Base-by-base conservation (phyloP, 2,888 invertebrate species). In the Aphidius colemani region DNA sequence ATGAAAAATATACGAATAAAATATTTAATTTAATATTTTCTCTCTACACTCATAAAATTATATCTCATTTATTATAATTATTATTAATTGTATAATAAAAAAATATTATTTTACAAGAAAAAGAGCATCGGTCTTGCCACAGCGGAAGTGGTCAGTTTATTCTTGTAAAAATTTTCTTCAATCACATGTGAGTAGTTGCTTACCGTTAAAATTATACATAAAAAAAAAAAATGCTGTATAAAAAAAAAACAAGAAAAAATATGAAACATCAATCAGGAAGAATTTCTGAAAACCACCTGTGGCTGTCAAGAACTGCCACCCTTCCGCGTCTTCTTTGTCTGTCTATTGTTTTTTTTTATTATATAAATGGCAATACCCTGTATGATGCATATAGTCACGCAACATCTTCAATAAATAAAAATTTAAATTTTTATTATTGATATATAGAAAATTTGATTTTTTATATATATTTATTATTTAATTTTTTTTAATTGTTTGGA, bases 211-310 rank as follows among this genome's bases (percentile, higher is more conserved):
- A 53, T 43, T 44, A 51, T 44, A n/a, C n/a, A 51, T 57, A n/a
- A 44, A 53, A 40, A 49, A 51, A 53, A 45, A 44, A 44, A 60
- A 45, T 44, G 13, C 39, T 51, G n/a, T n/a, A 30, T 18, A 49
- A 48, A 41, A 53, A 43, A 44, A 46, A 51, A 57, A 56, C 11
- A 57, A 50, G 46, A 46, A 50, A 45, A 64, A 9, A 44, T 55
- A 44, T 51, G 65, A 53, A 65, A 43, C 65, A 53, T 65, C 58
- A 58, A 61, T 65, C 43, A 51, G 56, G 53, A 66, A 69, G 65
- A 61, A 67, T 67, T 66, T 65, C 69, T 68, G 72, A 48, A 63
- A 75, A 75, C 76, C 76, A 76, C 76, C 76, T 76, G 76, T 76
- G 72, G 76, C 76, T 76, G 59, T 66, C 65, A 63, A 13, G 56